Evolutionary conservation across 2,797 vertebrate species (phyloP).

Genomic region (Martes flavigula): DNA sequence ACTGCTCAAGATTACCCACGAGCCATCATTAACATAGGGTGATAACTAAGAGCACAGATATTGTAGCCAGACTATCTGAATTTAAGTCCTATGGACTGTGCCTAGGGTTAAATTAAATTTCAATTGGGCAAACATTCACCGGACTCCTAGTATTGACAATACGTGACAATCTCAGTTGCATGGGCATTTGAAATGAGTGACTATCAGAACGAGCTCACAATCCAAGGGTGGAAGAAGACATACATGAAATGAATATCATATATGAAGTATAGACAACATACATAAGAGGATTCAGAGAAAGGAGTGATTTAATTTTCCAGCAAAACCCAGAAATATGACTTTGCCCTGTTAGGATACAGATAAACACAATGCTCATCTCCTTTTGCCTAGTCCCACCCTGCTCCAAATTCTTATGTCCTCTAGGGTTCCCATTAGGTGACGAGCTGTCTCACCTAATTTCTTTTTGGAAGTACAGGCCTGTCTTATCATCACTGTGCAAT

Average conservation of each 20-base stretch:
- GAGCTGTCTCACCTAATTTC: background rate
- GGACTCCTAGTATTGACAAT: background rate
- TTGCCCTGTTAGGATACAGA: background rate
- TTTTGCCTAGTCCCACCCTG: background rate
- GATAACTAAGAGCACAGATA: background rate
- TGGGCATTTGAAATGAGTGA: background rate
- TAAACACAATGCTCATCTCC: accelerated
- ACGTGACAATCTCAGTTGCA: background rate
- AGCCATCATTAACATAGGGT: background rate
- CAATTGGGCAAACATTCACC: background rate
- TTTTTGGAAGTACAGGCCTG: background rate
- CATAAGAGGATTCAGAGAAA: background rate
- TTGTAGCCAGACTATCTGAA: background rate
- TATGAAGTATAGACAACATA: background rate
- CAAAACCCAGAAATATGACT: background rate
- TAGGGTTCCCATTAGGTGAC: background rate
- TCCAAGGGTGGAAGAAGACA: background rate
- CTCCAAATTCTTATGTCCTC: background rate
- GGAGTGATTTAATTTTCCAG: background rate
- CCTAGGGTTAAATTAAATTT: background rate
- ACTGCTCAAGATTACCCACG: background rate
- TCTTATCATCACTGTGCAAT: no score
- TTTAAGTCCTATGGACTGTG: background rate
- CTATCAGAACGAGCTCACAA: background rate
- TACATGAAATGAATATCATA: background rate